phyloP scores from a whole-genome alignment of 2,888 invertebrate species.

The Rugalucina vietnamica region DNA sequence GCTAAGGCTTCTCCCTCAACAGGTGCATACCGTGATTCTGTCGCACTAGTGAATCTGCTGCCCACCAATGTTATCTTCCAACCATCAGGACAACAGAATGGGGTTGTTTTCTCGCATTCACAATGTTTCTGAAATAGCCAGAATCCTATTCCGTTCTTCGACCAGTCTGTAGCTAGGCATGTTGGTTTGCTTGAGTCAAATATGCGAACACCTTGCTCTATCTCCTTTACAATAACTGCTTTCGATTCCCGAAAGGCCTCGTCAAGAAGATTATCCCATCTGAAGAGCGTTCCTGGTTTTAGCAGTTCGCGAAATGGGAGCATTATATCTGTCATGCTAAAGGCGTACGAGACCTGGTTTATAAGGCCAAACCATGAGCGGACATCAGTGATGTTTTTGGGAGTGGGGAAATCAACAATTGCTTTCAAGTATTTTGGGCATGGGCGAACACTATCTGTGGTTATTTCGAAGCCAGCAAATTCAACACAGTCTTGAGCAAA shows the following conservation, averaged over 20 bases:
- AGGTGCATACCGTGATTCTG: conserved; percentile 11
- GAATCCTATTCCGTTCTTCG: conserved; percentile 58
- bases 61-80: conserved; percentile 57
- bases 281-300: conserved; percentile 56
- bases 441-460: conserved; percentile 50
- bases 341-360: conserved; percentile 66
- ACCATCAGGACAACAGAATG: conserved; percentile 47
- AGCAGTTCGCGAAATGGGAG: conserved; percentile 62
- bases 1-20: conserved; percentile 6
- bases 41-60: conserved; percentile 50
- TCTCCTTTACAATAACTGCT: neutral
- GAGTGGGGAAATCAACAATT: conserved; percentile 63
- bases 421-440: conserved; percentile 53
- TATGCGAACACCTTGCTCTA: neutral
- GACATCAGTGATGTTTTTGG: conserved; percentile 61
- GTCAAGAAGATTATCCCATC: conserved; percentile 46
- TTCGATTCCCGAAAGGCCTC: conserved; percentile 43
- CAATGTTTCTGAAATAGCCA: conserved; percentile 50
- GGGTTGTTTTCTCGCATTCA: conserved; percentile 18
- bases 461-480: conserved; percentile 59
- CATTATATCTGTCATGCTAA: conserved; percentile 60
- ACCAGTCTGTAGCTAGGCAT: conserved; percentile 71
- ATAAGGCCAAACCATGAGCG: conserved; percentile 70
- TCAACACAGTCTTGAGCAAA: conserved; percentile 54
- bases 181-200: conserved; percentile 47